Evolutionary conservation across 1,140 invertebrate genomes (phyloP), one percentile per base, ranked within the genome.

Genomic region (Bacillus rossius): DNA sequence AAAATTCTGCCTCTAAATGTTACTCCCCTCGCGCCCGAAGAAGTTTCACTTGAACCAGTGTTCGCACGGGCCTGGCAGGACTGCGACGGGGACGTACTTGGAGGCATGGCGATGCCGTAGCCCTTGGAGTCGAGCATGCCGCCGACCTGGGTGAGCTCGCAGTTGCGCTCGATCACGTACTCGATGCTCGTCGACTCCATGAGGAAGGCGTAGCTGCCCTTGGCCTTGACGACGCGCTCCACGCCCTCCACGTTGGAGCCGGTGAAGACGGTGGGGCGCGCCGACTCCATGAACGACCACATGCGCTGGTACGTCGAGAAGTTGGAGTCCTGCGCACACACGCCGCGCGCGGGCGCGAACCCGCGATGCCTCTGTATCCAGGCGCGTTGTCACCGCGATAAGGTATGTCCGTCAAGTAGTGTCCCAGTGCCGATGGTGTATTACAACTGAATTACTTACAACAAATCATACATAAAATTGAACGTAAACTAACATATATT

Each of bases 151-250:
- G 89, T 92, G 1, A 96, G 79, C 65, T 94, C 89, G 69, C 93
- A 96, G 68, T 94, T 91, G 60, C 92, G 29, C 68, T 94, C 92
- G 7, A 93, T 89, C 34, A 91, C 88, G 69, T 95, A 96, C 70
- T 96, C 92, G 56, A 94, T 93, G 10, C 89, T 91, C 1, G 92
- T 93, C 8, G 92, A 94, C 77, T 96, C 93, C 92, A 95, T 95
- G 7, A 96, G 77, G 71, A 94, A 96, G 1, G 92, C 92, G 70
- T 95, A 96, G 41, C 82, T 85, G 45, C 93, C 93, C 67, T 89
- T 89, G 4, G 85, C 88, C 67, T 91, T 85, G 37, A 89, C 80
- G 0, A 94, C 92, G 25, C 89, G 77, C 19, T 94, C 87, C 1
- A 94, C 89, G 0, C 92, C 92, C 72, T 94, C 90, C 5, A 83